phyloP scores from a whole-genome alignment of 2,113 vertebrate genomes.

The Sapayoa aenigma region DNA sequence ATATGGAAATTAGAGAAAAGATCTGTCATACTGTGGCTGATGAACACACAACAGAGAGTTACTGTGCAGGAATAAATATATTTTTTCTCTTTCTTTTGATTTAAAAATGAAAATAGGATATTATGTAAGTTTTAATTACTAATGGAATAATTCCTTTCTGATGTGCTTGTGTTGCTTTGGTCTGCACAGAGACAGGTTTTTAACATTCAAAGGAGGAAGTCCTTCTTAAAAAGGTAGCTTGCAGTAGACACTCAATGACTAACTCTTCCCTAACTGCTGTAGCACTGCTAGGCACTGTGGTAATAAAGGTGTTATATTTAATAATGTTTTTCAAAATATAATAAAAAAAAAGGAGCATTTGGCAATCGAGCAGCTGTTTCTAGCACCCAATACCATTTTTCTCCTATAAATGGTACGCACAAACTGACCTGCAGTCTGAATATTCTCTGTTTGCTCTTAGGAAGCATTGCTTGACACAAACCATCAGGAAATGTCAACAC shows the following conservation, averaged over 20 bases:
- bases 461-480: constrained; percentile 36
- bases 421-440: constrained; percentile 41
- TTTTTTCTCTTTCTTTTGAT: neutral
- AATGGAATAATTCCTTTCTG: neutral
- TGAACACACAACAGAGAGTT: neutral
- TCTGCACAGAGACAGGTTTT: neutral
- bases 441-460: constrained; percentile 49
- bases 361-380: neutral
- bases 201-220: neutral
- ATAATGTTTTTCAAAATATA: neutral
- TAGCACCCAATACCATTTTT: neutral
- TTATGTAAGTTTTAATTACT: neutral
- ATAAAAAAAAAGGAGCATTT: neutral
- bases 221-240: neutral
- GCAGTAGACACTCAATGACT: neutral
- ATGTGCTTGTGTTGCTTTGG: neutral
- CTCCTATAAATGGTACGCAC: constrained; percentile 5
- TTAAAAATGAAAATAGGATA: neutral
- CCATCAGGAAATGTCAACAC: neutral
- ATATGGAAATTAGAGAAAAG: neutral
- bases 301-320: neutral
- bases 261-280: neutral
- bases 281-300: neutral
- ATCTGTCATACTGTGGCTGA: neutral
- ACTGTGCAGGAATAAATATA: neutral